phyloP scores from a whole-genome alignment of 2,888 invertebrate species.

The Diachrysia chrysitis region DNA sequence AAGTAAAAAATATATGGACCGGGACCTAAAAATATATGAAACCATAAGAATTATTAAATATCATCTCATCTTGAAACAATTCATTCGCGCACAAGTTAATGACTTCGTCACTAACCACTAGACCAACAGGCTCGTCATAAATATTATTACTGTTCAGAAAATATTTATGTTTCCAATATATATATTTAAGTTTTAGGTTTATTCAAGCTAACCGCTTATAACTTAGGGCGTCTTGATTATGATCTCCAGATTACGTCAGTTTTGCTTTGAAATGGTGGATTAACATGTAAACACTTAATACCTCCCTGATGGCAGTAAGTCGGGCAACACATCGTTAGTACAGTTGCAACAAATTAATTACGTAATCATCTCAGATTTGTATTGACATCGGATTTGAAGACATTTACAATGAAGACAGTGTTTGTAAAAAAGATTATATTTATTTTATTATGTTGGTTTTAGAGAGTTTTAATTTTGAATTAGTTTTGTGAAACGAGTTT shows the following conservation, averaged over 20 bases:
- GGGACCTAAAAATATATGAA: too few species aligned
- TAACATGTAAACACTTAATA: slow-evolving; percentile 65
- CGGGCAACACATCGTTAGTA: slow-evolving; percentile 44
- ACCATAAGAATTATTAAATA: too few species aligned
- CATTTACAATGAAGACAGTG: not conserved
- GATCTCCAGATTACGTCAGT: slow-evolving; percentile 64
- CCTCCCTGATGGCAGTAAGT: slow-evolving; percentile 57
- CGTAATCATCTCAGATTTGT: slow-evolving; percentile 44
- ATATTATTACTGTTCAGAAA: too few species aligned
- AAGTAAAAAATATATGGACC: too few species aligned
- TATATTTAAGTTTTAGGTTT: not conserved
- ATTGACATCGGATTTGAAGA: slow-evolving; percentile 30
- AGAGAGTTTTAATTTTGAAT: not conserved
- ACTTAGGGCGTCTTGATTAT: slow-evolving; percentile 40
- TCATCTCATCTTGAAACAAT: too few species aligned
- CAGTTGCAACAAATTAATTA: slow-evolving; percentile 45
- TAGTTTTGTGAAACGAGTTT: too few species aligned
- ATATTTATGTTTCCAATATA: too few species aligned
- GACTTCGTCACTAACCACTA: too few species aligned
- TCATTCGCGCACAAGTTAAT: too few species aligned
- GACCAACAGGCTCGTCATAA: too few species aligned
- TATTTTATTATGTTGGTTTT: not conserved
- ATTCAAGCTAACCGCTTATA: slow-evolving; percentile 16
- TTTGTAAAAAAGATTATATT: not conserved
- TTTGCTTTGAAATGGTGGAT: slow-evolving; percentile 64